A percentile compares a stretch with the other conserved stretches of the same genome.
These are phyloP conservation scores for Sepiola atlantica DNA, from an alignment of 2,888 invertebrate genomes.

Conservation along the genomic window DNA sequence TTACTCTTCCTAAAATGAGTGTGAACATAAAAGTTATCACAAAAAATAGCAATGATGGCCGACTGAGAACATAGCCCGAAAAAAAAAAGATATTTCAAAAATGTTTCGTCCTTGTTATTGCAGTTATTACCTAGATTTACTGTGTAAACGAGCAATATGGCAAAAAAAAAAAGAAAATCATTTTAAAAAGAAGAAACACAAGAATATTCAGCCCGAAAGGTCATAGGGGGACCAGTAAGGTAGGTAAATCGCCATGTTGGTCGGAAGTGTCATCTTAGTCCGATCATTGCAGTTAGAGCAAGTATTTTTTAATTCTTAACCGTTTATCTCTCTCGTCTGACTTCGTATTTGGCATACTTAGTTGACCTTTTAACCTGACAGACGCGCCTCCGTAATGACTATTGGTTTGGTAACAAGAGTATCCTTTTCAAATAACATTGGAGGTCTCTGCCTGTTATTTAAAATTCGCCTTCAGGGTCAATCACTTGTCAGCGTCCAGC, in stretches of 20 bases:
- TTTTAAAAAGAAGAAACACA: neutral
- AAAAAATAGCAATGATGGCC: too few species aligned
- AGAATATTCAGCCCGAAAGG: neutral
- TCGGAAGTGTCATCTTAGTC: constrained; percentile 13
- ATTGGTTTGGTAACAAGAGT: constrained; percentile 9
- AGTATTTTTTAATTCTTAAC: neutral
- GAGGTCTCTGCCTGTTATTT: neutral
- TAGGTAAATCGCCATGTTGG: neutral
- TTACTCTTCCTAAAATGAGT: too few species aligned
- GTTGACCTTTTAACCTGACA: constrained; percentile 32
- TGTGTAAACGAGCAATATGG: neutral
- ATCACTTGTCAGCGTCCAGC: neutral
- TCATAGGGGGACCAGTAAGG: neutral
- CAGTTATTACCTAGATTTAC: neutral
- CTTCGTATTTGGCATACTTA: constrained; percentile 10
- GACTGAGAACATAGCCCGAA: too few species aligned
- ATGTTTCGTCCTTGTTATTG: neutral
- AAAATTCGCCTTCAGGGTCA: neutral
- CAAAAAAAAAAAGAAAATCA: neutral
- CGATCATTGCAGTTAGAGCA: neutral
- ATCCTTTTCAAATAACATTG: constrained; percentile 21
- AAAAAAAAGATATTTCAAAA: neutral
- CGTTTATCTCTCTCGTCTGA: neutral
- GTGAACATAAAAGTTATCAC: too few species aligned
- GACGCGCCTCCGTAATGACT: neutral